phyloP scores from a whole-genome alignment of 64 coral and sea anemone species.

The Anthopleura sola region DNA sequence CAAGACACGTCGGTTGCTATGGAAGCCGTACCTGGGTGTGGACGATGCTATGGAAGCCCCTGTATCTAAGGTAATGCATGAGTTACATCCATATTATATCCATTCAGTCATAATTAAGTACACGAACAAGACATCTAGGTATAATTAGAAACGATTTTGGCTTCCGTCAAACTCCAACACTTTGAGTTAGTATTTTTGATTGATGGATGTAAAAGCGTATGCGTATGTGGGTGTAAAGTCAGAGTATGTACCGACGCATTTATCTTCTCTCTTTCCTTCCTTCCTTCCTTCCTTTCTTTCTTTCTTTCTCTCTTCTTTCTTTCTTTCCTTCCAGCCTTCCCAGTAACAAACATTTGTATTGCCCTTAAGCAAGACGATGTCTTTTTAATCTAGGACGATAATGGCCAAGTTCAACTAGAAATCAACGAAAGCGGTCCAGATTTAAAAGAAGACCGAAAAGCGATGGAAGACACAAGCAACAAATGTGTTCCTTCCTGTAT shows the following conservation, averaged over 20 bases:
- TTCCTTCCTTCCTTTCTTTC: too few species aligned
- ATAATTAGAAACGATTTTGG: too few species aligned
- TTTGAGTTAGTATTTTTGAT: too few species aligned
- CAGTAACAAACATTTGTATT: neutral
- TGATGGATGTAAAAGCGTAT: too few species aligned
- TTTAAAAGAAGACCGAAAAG: constrained; percentile 35
- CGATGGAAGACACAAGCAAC: constrained; percentile 19
- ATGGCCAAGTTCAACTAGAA: constrained; percentile 38
- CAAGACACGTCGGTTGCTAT: constrained; percentile 43
- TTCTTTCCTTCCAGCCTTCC: neutral
- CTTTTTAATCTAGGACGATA: constrained; percentile 57
- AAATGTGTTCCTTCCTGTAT: constrained; percentile 13
- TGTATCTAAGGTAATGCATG: constrained; percentile 59
- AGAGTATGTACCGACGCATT: too few species aligned
- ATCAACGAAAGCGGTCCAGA: constrained; percentile 34
- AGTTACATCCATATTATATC: neutral
- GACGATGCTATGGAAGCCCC: constrained; percentile 48
- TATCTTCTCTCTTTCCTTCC: too few species aligned
- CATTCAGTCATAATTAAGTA: neutral
- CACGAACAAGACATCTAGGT: too few species aligned
- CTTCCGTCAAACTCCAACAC: too few species aligned
- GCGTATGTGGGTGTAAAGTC: too few species aligned
- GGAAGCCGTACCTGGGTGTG: constrained; percentile 67
- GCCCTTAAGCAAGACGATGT: neutral
- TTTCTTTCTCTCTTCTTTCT: too few species aligned